Percentiles rank a stretch among this genome's conserved stretches.
These are phyloP conservation scores for Ictidomys tridecemlineatus DNA, from an alignment of 2,113 vertebrate genomes.

Conservation along the genomic window DNA sequence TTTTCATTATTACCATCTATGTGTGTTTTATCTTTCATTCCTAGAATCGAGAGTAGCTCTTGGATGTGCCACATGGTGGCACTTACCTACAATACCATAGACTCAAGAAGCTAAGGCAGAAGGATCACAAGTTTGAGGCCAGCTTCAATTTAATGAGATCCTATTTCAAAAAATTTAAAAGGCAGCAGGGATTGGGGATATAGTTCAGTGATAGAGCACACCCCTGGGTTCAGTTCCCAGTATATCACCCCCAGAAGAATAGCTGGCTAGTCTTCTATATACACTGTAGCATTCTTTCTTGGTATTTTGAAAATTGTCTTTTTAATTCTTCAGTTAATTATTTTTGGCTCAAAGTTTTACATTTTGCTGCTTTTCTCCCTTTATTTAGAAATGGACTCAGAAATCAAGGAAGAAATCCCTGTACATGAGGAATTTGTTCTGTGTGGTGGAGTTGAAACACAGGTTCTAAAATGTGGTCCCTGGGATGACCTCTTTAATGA, in stretches of 20 bases:
- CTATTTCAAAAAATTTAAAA: not conserved
- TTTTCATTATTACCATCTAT: not conserved
- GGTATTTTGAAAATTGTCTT: conserved; percentile 8
- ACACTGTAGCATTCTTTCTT: not conserved
- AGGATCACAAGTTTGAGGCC: not conserved
- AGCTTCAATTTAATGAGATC: not conserved
- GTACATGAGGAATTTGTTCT: conserved; percentile 88
- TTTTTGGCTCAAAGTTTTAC: conserved; percentile 43
- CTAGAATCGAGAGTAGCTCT: not conserved
- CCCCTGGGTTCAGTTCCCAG: not conserved
- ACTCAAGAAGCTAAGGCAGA: not conserved
- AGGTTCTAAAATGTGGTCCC: conserved; percentile 89
- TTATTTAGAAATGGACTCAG: conserved; percentile 81
- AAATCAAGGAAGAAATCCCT: conserved; percentile 85
- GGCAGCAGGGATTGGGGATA: not conserved
- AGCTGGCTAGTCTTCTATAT: not conserved
- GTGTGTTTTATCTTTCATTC: not conserved
- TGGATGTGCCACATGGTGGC: not conserved
- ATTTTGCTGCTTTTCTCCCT: conserved; percentile 53
- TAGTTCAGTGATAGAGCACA: not conserved
- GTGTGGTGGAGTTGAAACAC: conserved; percentile 88
- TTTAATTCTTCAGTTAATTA: conserved; percentile 36
- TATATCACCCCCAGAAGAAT: not conserved
- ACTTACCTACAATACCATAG: not conserved
- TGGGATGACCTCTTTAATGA: conserved; percentile 87